A percentile compares a stretch with the other conserved stretches of the same genome.
Conservation (phyloP, 2,888 invertebrate species). For the Cynaeus angustus region DNA sequence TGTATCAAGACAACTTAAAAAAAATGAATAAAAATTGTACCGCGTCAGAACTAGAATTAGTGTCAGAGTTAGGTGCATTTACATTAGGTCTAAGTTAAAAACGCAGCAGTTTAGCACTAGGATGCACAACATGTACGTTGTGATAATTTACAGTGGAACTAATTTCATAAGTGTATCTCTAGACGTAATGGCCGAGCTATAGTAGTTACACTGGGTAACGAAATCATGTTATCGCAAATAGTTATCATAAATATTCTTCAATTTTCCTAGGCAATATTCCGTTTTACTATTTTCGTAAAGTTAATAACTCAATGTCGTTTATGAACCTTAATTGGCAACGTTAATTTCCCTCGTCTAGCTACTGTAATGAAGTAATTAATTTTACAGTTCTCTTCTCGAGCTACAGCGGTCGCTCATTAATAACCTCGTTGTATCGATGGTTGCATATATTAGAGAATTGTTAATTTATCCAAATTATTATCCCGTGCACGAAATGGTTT, state of each 20-base stretch:
- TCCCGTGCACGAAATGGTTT: too few species aligned
- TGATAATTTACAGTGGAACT: too few species aligned
- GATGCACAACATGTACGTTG: slow-evolving; percentile 15
- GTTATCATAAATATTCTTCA: not conserved
- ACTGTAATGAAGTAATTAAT: slow-evolving; percentile 12
- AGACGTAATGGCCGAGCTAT: too few species aligned
- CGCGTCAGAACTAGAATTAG: slow-evolving; percentile 27
- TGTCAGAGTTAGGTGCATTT: slow-evolving; percentile 46
- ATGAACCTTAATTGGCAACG: slow-evolving; percentile 8
- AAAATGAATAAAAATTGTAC: too few species aligned
- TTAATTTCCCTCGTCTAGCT: not conserved
- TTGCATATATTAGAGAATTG: not conserved
- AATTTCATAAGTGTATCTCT: too few species aligned
- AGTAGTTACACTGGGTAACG: too few species aligned
- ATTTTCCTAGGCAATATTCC: not conserved
- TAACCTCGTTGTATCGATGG: not conserved
- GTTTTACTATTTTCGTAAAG: not conserved
- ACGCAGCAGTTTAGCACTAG: slow-evolving; percentile 6
- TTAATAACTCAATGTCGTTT: slow-evolving; percentile 1
- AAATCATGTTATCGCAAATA: too few species aligned
- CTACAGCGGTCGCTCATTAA: not conserved
- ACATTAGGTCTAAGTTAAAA: slow-evolving; percentile 6
- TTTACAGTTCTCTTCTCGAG: slow-evolving; percentile 2
- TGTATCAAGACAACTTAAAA: too few species aligned
- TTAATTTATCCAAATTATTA: not conserved